Conservation (phyloP, 2,113 vertebrate species). For the Halichoerus grypus region DNA sequence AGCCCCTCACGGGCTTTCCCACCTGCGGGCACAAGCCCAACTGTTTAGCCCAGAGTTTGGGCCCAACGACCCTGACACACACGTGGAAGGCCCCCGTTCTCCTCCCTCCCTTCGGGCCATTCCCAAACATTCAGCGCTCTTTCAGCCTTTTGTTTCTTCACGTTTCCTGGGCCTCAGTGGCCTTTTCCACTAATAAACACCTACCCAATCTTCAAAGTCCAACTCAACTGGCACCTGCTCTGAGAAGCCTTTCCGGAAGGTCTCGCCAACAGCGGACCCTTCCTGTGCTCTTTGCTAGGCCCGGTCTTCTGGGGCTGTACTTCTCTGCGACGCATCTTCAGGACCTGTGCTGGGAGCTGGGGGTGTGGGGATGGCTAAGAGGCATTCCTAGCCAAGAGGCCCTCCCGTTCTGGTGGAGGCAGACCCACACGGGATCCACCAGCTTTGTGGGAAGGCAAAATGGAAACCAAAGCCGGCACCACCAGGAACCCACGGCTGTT, state of each 20-base stretch:
- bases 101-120: not conserved
- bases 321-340: not conserved
- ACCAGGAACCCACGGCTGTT: accelerated
- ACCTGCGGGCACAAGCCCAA: not conserved
- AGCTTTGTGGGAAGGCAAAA: not conserved
- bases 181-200: not conserved
- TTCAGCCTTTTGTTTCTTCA: not conserved
- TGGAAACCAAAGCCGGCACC: not conserved
- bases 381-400: not conserved
- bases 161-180: not conserved
- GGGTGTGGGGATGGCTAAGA: not conserved
- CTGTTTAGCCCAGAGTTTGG: not conserved
- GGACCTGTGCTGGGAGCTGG: not conserved
- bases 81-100: no score
- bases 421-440: not conserved
- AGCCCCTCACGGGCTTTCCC: not conserved
- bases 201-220: not conserved
- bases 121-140: not conserved
- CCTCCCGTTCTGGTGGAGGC: not conserved
- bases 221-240: not conserved
- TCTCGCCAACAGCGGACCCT: not conserved
- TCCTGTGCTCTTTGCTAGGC: not conserved
- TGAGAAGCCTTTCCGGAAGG: not conserved
- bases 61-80: not conserved
- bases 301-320: not conserved